Evolutionary conservation across 2,797 vertebrate genomes (phyloP).

Genomic region (Danionella dracula): DNA sequence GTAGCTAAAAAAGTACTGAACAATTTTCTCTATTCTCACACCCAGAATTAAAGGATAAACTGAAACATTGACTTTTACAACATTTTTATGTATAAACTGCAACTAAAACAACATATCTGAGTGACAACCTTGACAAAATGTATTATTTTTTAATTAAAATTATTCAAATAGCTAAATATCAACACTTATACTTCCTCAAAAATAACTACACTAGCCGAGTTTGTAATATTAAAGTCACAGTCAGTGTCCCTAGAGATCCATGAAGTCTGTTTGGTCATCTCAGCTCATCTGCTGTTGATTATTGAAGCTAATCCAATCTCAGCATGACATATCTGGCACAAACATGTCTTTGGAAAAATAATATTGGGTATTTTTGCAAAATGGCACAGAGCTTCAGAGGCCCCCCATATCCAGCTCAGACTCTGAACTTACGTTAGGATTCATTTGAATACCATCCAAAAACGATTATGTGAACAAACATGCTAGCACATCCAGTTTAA

Average conservation of each 20-base stretch:
- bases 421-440: neutral
- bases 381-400: neutral
- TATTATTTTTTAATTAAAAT: too few species aligned
- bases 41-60: too few species aligned
- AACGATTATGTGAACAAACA: neutral
- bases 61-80: too few species aligned
- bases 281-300: conserved; percentile 39
- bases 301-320: conserved; percentile 32
- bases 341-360: conserved; percentile 20
- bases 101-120: too few species aligned
- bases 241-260: neutral
- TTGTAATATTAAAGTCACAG: conserved; percentile 7
- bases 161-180: too few species aligned
- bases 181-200: too few species aligned
- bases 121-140: too few species aligned
- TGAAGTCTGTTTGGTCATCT: conserved; percentile 13
- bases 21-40: too few species aligned
- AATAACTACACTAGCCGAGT: conserved; percentile 7
- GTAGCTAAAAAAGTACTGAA: too few species aligned
- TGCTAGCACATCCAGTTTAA: neutral
- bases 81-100: too few species aligned
- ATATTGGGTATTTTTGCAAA: conserved; percentile 20
- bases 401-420: neutral
- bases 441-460: neutral
- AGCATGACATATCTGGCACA: conserved; percentile 25